These are phyloP conservation scores for Monopis laevigella DNA, from an alignment of 2,888 invertebrate genomes.

Conservation along the genomic window DNA sequence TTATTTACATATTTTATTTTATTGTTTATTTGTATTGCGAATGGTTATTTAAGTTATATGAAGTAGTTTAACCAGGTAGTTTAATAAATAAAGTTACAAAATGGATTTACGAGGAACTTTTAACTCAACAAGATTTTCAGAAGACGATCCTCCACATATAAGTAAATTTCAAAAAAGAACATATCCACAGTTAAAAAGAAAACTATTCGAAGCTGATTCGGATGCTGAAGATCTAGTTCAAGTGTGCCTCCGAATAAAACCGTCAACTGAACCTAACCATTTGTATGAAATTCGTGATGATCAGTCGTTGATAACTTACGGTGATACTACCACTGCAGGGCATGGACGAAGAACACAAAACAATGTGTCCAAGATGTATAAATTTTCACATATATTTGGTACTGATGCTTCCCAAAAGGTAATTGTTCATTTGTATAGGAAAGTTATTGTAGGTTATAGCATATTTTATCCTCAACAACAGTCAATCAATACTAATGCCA, in stretches of 20 bases:
- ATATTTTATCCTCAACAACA: too few relatives aligned
- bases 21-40: too few relatives aligned
- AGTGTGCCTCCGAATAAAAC: slow-evolving; percentile 64
- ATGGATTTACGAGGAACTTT: slow-evolving; percentile 4
- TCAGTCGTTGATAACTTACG: slow-evolving; percentile 43
- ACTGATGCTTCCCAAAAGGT: slow-evolving; percentile 42
- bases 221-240: slow-evolving; percentile 53
- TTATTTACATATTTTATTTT: too few relatives aligned
- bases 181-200: slow-evolving; percentile 1
- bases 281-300: slow-evolving; percentile 48
- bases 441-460: too few relatives aligned
- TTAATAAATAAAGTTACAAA: too few relatives aligned
- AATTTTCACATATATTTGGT: slow-evolving; percentile 53
- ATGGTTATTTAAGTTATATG: too few relatives aligned
- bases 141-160: slow-evolving; percentile 1
- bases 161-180: background rate
- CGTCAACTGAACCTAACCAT: slow-evolving; percentile 37
- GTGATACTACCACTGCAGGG: slow-evolving; percentile 44
- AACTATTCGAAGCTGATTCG: slow-evolving; percentile 21
- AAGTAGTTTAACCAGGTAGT: too few relatives aligned
- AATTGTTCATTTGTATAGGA: too few relatives aligned
- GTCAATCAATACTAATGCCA: too few relatives aligned
- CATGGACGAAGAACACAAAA: slow-evolving; percentile 51
- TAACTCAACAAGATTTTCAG: slow-evolving; percentile 4
- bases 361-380: slow-evolving; percentile 56